phyloP scores from a whole-genome alignment of 2,797 vertebrate species.

The Margarornis squamiger region DNA sequence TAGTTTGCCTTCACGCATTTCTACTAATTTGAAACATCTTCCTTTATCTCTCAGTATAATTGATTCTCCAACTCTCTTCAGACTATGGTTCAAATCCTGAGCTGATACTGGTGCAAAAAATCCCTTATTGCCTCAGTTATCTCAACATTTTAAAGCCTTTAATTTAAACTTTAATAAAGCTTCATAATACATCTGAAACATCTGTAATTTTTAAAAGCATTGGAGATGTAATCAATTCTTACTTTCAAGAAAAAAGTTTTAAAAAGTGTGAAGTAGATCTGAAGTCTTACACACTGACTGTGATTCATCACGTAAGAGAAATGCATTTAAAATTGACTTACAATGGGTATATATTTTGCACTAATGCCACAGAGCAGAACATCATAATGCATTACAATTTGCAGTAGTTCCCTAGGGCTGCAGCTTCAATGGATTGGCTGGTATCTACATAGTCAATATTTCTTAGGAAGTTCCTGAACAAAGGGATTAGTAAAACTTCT shows the following conservation, averaged over 20 bases:
- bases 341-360: background rate
- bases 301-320: constrained; percentile 5
- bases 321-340: constrained; percentile 8
- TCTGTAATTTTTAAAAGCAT: background rate
- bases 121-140: background rate
- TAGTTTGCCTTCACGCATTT: background rate
- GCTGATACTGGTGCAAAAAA: background rate
- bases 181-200: background rate
- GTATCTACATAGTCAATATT: constrained; percentile 40
- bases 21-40: background rate
- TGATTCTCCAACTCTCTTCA: background rate
- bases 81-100: background rate
- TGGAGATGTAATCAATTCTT: background rate
- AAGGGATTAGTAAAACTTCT: constrained; percentile 29
- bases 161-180: background rate
- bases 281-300: background rate
- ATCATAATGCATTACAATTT: constrained; percentile 11
- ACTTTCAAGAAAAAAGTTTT: background rate
- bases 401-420: background rate
- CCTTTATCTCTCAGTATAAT: background rate
- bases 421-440: constrained; percentile 31
- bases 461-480: constrained; percentile 17
- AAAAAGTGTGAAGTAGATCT: background rate
- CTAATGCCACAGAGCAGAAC: background rate
- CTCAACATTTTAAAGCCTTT: background rate